Evolutionary conservation across 2,888 invertebrate genomes (phyloP), one percentile per base, ranked within the genome.

Genomic region (Malacosoma neustria): DNA sequence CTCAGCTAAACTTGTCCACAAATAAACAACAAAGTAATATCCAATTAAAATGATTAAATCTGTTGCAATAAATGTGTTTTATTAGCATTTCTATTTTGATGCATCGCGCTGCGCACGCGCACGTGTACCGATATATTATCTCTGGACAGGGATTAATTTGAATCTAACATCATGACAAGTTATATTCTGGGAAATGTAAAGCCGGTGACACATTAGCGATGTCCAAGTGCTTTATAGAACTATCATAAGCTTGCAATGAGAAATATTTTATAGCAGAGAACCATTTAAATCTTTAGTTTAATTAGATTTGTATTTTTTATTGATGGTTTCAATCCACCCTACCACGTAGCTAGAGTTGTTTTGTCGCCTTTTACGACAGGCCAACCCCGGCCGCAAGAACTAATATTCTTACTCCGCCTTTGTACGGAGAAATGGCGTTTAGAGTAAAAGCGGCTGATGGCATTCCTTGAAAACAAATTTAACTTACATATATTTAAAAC

Each of bases 131-230:
- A 73, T 75, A 70, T 72, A 75, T 74, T 72, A 79, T 70, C 53
- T 54, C 57, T 47, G 47, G 80, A 76, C 80, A 51, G 39, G 56
- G 61, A 81, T 74, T 73, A 72, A 81, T 81, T 66, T 60, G 65
- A 58, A 69, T 76, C 77, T 80, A 77, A 80, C 70, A 66, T 72
- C 65, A 55, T 55, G 68, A 72, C 71, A 65, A 48, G 39, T 31
- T 38, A 32, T 22, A 22, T 22, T 22, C 22, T 22, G 22, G 22
- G 9, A 22, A 22, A 22, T 22, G 9, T 22, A 22, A 22, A 22
- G 29, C 13, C 13, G 29, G 33, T 34, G 29, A n/a, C 14, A 15
- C 9, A 15, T 32, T 29, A 30, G 13, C 11, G 30, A 2, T 31
- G 29, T 29, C n/a, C n/a, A 7, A 29, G 12, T 12, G 22, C 13